A percentile compares a stretch with the other conserved stretches of the same genome.
Evolutionary conservation across 2,888 invertebrate genomes (phyloP).

Genomic region (Lasiommata megera): DNA sequence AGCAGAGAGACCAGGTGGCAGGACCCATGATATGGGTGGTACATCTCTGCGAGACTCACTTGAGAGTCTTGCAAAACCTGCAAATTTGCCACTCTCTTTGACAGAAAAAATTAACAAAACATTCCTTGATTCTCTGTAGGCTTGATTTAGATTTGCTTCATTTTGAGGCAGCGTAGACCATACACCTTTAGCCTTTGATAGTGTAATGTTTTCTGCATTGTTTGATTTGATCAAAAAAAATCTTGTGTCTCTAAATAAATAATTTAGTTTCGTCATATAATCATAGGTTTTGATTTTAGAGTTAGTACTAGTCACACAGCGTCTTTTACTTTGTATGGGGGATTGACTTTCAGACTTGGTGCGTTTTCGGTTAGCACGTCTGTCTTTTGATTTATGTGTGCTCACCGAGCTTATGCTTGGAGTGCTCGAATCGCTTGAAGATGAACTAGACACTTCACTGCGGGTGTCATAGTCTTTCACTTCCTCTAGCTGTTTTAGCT

Average conservation of each 20-base stretch:
- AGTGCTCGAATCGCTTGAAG: conserved; percentile 86
- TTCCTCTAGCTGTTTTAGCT: conserved; percentile 88
- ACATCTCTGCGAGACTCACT: conserved; percentile 95
- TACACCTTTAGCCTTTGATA: conserved; percentile 97
- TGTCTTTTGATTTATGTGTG: conserved; percentile 84
- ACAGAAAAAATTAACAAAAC: conserved; percentile 98
- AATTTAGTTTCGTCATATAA: conserved; percentile 94
- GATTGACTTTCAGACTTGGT: conserved; percentile 67
- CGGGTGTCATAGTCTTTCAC: conserved; percentile 90
- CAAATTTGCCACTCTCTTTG: conserved; percentile 97
- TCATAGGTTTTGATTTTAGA: conserved; percentile 86
- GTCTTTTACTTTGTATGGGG: conserved; percentile 63
- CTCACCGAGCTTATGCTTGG: conserved; percentile 91
- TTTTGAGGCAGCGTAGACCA: conserved; percentile 99
- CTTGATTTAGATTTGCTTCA: conserved; percentile 97
- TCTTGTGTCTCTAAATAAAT: conserved; percentile 95
- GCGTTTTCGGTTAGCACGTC: conserved; percentile 81
- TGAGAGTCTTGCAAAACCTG: conserved; percentile 95
- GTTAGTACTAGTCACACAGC: conserved; percentile 52
- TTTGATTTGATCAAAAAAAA: conserved; percentile 99
- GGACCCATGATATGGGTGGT: conserved; percentile 94
- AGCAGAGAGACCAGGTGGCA: conserved; percentile 95
- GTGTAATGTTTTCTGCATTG: conserved; percentile 96
- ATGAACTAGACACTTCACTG: conserved; percentile 93
- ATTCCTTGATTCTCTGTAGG: conserved; percentile 95